Evolutionary conservation across 2,113 vertebrate species (phyloP).

Genomic region (Hippocampus guttulatus): DNA sequence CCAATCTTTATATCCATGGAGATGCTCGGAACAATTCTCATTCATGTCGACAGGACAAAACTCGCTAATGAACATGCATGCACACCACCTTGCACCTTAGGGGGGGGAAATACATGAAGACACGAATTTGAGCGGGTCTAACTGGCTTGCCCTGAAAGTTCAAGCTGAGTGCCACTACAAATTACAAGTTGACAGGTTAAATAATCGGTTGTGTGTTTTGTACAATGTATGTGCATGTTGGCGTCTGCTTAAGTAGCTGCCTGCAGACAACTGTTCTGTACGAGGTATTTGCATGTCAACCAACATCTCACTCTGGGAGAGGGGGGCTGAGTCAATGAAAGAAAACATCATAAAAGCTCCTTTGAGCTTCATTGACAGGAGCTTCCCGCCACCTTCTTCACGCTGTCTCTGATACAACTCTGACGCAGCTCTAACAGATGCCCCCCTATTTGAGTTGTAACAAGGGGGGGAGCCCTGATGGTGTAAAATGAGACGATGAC

Average conservation of each 20-base stretch:
- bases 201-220: constrained; percentile 54
- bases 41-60: constrained; percentile 30
- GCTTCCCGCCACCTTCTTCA: constrained; percentile 4
- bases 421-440: constrained; percentile 59
- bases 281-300: constrained; percentile 45
- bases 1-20: constrained; percentile 7
- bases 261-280: constrained; percentile 48
- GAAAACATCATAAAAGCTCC: neutral
- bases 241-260: constrained; percentile 48
- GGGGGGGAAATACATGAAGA: constrained; percentile 31
- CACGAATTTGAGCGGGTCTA: constrained; percentile 55
- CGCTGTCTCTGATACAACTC: constrained; percentile 20
- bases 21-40: constrained; percentile 29
- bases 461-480: constrained; percentile 34
- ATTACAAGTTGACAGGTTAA: constrained; percentile 67
- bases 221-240: constrained; percentile 58
- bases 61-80: constrained; percentile 40
- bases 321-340: neutral
- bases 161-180: constrained; percentile 61
- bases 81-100: constrained; percentile 27
- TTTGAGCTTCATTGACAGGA: constrained; percentile 19
- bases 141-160: constrained; percentile 64
- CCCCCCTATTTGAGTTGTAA: constrained; percentile 42
- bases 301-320: constrained; percentile 33
- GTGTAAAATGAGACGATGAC: constrained; percentile 72